These are phyloP conservation scores for Sebastes cheni DNA, from an alignment of 2,797 vertebrate genomes.

Conservation along the genomic window DNA sequence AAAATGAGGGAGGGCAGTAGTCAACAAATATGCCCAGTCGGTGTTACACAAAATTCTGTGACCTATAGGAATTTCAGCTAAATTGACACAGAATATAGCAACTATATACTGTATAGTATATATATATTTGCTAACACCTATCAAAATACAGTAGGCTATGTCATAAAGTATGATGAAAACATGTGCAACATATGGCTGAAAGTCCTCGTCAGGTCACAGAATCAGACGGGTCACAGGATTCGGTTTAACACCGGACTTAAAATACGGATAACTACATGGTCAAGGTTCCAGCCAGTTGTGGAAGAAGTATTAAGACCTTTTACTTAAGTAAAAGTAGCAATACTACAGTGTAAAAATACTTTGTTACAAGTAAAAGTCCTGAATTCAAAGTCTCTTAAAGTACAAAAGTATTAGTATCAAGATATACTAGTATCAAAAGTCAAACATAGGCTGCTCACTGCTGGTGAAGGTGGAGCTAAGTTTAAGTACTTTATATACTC, in stretches of 20 bases:
- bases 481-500: too few relatives aligned
- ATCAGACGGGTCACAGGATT: background rate
- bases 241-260: background rate
- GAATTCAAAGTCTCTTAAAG: too few relatives aligned
- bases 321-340: too few relatives aligned
- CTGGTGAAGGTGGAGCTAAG: too few relatives aligned
- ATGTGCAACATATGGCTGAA: background rate
- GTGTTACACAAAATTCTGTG: background rate
- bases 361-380: too few relatives aligned
- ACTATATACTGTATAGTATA: background rate
- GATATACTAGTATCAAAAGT: too few relatives aligned
- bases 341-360: too few relatives aligned
- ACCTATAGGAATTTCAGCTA: background rate
- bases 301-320: too few relatives aligned
- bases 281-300: background rate
- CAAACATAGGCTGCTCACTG: too few relatives aligned
- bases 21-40: background rate
- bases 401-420: too few relatives aligned
- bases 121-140: background rate
- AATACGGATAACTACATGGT: too few relatives aligned
- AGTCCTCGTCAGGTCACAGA: background rate
- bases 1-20: background rate
- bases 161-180: background rate
- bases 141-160: background rate
- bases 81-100: background rate